Percentiles rank a stretch among this genome's conserved stretches.
Evolutionary conservation across 2,797 vertebrate genomes (phyloP).

Genomic region (Sebastes iracundus): DNA sequence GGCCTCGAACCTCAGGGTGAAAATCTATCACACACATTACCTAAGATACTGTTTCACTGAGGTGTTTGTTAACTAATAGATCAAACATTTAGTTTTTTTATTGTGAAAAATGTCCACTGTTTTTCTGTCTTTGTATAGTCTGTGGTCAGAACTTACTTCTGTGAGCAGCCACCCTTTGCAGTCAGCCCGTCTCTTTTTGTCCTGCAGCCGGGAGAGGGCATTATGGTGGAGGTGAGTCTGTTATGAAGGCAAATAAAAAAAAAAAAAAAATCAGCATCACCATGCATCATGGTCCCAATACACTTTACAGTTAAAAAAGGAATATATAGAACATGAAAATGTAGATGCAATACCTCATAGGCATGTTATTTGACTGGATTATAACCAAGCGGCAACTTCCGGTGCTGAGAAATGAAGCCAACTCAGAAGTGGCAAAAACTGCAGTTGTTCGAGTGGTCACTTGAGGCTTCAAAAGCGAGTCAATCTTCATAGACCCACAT

Average conservation of each 20-base stretch:
- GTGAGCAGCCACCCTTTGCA: slow-evolving; percentile 88
- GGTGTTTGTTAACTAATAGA: not conserved
- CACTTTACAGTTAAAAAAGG: too few relatives aligned
- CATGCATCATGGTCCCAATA: too few relatives aligned
- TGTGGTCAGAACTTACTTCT: slow-evolving; percentile 75
- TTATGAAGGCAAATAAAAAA: not conserved
- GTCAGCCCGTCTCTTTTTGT: slow-evolving; percentile 87
- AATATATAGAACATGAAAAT: not conserved
- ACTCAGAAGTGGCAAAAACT: too few relatives aligned
- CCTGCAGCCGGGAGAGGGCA: slow-evolving; percentile 84
- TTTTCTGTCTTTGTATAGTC: slow-evolving; percentile 68
- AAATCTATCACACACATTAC: not conserved
- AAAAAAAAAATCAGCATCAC: not conserved
- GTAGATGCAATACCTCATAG: not conserved
- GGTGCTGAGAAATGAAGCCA: too few relatives aligned
- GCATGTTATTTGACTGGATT: not conserved
- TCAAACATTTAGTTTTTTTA: not conserved
- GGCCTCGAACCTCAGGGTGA: slow-evolving; percentile 85
- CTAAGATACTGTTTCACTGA: not conserved
- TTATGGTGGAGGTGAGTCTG: slow-evolving; percentile 85
- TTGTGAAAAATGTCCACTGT: not conserved
- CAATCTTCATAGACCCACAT: too few relatives aligned
- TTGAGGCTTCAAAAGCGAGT: too few relatives aligned
- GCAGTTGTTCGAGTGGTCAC: too few relatives aligned
- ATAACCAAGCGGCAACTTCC: too few relatives aligned